Conservation (phyloP, 2,797 vertebrate genomes). For the Oreochromis grahami region DNA sequence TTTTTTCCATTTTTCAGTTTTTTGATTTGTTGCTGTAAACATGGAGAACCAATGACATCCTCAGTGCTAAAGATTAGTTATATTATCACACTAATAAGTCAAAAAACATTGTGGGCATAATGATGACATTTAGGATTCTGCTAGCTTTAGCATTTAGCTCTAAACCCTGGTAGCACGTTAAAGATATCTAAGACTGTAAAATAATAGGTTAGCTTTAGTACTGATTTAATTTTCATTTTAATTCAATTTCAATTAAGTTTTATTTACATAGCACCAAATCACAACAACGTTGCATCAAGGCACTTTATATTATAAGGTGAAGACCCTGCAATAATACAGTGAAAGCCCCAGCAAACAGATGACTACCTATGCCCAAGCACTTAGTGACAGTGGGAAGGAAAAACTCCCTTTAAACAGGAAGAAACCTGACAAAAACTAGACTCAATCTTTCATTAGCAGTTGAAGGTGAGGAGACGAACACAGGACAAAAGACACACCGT, state of each 20-base stretch:
- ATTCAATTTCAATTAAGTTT: neutral
- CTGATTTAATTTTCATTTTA: neutral
- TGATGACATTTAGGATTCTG: neutral
- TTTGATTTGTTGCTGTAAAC: neutral
- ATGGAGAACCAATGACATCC: neutral
- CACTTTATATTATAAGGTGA: neutral
- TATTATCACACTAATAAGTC: neutral
- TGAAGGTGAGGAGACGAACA: neutral
- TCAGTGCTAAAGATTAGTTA: neutral
- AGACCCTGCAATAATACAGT: neutral
- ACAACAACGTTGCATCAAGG: neutral
- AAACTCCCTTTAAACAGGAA: neutral
- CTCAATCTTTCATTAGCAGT: neutral
- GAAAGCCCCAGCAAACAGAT: neutral
- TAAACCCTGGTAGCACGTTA: accelerated
- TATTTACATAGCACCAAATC: neutral
- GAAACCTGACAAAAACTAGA: neutral
- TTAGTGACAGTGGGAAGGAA: neutral
- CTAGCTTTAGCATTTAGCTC: neutral
- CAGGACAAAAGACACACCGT: neutral
- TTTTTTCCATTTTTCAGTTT: neutral
- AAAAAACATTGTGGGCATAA: neutral
- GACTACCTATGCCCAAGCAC: neutral
- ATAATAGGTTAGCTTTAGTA: neutral
- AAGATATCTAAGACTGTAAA: neutral